Evolutionary conservation across 1,140 invertebrate genomes (phyloP), one percentile per base, ranked within the genome.

Genomic region (Brachionus koreanus): DNA sequence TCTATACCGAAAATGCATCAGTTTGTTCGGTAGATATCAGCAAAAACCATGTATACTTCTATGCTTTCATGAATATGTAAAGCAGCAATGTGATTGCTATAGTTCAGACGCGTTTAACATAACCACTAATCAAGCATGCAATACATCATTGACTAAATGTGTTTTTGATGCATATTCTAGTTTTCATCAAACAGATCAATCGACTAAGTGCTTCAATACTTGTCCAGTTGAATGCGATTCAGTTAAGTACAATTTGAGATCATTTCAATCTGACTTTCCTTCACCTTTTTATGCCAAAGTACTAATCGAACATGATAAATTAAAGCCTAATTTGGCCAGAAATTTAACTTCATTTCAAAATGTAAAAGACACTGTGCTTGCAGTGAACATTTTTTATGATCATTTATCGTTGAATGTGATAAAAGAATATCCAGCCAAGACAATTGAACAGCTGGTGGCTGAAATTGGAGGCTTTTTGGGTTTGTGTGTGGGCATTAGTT

Each of bases 171-270:
- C 65, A n/a, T 37, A 37, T 23, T 16, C 33, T 7, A 39, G 37
- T 6, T 69, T 69, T 35, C 37, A 69, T 19, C 33, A 69, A 16
- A 37, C 35, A n/a, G 33, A 7, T 39, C n/a, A 19, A 23, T 69
- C 65, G 19, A 3, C 65, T 5, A 39, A 69, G 9, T 77, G 74
- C 25, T 52, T 25, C 16, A 4, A 12, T n/a, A 4, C 10, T 13
- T 77, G 74, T 61, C 74, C 74, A 10, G 10, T 39, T n/a, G 74
- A 77, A 52, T 77, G 74, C 37, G 10, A 46, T 13, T 57, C 74
- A n/a, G 42, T 29, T 19, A 29, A 77, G 5, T 77, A 77, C 37
- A 69, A 69, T 16, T 69, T 69, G 13, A 35, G 16, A 16, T 16
- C 37, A 39, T 69, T 39, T 39, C 37, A 39, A 9, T 16, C 35